Evolutionary conservation across 2,888 invertebrate genomes (phyloP).

Genomic region (Anthophora plumipes): DNA sequence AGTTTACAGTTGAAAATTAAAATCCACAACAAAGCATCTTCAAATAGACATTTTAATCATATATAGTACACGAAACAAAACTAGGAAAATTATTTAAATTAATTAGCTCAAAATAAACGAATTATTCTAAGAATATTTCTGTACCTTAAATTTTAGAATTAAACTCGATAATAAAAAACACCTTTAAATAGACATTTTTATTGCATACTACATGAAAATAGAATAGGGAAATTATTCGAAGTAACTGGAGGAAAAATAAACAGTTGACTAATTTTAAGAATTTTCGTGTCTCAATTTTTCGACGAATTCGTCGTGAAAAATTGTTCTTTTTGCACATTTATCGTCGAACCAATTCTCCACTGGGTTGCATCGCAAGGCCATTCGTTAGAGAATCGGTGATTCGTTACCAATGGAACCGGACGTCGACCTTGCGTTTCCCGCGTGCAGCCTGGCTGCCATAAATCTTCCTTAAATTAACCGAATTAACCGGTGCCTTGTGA

Average conservation of each 20-base stretch:
- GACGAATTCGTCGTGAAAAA: not conserved
- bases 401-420: slow-evolving; percentile 34
- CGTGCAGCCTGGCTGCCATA: slow-evolving; percentile 14
- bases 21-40: too few relatives aligned
- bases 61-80: too few relatives aligned
- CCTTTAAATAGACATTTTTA: not conserved
- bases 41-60: too few relatives aligned
- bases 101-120: too few relatives aligned
- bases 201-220: not conserved
- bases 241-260: too few relatives aligned
- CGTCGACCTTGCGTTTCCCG: slow-evolving; percentile 39
- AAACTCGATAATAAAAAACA: too few relatives aligned
- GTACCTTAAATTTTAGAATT: too few relatives aligned
- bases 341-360: too few relatives aligned
- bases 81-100: too few relatives aligned
- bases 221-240: too few relatives aligned
- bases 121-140: too few relatives aligned
- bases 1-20: not conserved
- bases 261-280: too few relatives aligned
- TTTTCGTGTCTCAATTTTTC: not conserved
- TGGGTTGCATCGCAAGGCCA: not conserved
- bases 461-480: slow-evolving; percentile 49
- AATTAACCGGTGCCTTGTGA: slow-evolving; percentile 42
- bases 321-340: not conserved
- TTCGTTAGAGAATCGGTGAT: slow-evolving; percentile 4